These are phyloP conservation scores for Clunio marinus DNA, from an alignment of 2,888 invertebrate genomes.

Conservation along the genomic window DNA sequence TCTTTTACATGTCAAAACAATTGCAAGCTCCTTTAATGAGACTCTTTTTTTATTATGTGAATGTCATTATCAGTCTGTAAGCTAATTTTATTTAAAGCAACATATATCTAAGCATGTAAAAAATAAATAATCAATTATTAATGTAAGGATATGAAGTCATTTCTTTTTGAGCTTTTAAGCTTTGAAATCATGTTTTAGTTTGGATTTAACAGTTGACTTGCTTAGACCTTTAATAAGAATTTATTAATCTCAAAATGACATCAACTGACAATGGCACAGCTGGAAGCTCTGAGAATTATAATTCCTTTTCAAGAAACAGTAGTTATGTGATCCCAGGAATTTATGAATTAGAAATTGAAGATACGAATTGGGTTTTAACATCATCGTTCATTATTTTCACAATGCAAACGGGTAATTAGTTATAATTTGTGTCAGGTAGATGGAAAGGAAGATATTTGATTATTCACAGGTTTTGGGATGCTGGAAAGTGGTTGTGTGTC, in stretches of 20 bases:
- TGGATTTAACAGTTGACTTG: not conserved
- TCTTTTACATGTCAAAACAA: conserved; percentile 5
- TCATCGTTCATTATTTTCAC: conserved; percentile 88
- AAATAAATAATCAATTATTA: not conserved
- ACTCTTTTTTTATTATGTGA: not conserved
- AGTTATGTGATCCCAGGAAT: conserved; percentile 56
- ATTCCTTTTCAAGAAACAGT: conserved; percentile 47
- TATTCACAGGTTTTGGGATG: conserved; percentile 77
- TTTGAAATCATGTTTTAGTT: conserved; percentile 9
- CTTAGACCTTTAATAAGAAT: not conserved
- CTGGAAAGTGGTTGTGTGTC: conserved; percentile 90
- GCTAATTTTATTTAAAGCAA: not conserved
- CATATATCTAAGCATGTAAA: no score
- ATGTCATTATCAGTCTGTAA: conserved; percentile 15
- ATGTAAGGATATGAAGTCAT: no score
- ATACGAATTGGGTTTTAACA: conserved; percentile 84
- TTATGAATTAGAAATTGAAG: conserved; percentile 67
- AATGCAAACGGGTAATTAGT: conserved; percentile 84
- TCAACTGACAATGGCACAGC: conserved; percentile 44
- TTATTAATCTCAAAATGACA: conserved; percentile 5
- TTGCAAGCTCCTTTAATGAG: not conserved
- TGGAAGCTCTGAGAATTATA: conserved; percentile 46
- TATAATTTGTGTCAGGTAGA: not conserved
- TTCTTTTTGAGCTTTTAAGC: no score
- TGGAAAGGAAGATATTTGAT: conserved; percentile 1